Conservation (phyloP, 2,113 vertebrate genomes). For the Rostratula benghalensis region DNA sequence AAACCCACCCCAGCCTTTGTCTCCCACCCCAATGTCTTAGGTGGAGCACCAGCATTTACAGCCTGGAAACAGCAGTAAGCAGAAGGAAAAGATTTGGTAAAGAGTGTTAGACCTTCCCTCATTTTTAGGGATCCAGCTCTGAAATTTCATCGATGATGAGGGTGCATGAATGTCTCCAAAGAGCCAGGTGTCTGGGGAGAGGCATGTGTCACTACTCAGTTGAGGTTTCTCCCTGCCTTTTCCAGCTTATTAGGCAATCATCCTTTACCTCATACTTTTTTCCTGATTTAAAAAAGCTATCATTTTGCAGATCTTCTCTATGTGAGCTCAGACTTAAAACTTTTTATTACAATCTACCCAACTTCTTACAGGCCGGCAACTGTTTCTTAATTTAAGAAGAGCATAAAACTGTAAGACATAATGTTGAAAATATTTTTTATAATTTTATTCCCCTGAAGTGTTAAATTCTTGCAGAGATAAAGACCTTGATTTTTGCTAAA, state of each 20-base stretch:
- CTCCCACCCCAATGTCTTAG: accelerated
- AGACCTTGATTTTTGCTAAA: neutral
- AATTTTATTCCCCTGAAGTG: neutral
- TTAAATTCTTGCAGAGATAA: neutral
- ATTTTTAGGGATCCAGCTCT: neutral
- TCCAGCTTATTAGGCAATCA: neutral
- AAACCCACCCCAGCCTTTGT: neutral
- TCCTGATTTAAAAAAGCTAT: neutral
- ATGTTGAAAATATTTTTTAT: neutral
- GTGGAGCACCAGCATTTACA: neutral
- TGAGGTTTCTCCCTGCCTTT: neutral
- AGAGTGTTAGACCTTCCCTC: neutral
- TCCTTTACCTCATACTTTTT: neutral
- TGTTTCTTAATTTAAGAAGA: neutral
- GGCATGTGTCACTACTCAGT: neutral
- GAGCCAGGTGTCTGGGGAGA: accelerated
- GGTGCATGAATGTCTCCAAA: neutral
- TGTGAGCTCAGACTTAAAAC: neutral
- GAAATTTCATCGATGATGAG: neutral
- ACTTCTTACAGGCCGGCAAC: neutral
- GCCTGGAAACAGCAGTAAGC: neutral
- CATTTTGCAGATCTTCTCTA: neutral
- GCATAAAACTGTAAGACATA: neutral
- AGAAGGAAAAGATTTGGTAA: neutral
- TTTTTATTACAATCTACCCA: neutral